Evolutionary conservation across 2,113 vertebrate genomes (phyloP).

Genomic region (Pipa parva): DNA sequence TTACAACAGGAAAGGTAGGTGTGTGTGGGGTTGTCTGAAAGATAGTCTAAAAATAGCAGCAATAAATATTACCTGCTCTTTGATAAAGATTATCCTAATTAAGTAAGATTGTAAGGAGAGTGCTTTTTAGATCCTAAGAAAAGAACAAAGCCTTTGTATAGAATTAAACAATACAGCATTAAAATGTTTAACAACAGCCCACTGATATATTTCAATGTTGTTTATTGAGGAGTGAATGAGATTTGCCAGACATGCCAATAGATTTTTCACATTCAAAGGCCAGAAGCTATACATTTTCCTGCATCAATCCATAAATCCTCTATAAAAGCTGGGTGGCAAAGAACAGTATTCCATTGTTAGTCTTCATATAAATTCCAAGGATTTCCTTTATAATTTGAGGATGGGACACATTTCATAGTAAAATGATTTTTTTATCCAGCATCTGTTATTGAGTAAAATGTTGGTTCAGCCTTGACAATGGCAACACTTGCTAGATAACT

Average conservation of each 20-base stretch:
- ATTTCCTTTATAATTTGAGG: constrained; percentile 52
- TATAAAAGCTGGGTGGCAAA: constrained; percentile 47
- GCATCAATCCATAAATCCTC: constrained; percentile 56
- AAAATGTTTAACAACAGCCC: constrained; percentile 60
- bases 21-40: too few relatives aligned
- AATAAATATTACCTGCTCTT: too few relatives aligned
- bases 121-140: too few relatives aligned
- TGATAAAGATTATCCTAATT: too few relatives aligned
- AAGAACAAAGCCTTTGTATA: too few relatives aligned
- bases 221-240: constrained; percentile 76
- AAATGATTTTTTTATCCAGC: constrained; percentile 57
- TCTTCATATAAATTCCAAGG: constrained; percentile 53
- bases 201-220: constrained; percentile 64
- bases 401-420: constrained; percentile 56
- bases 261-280: constrained; percentile 74
- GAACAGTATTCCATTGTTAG: constrained; percentile 50
- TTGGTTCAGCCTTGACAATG: constrained; percentile 18
- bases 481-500: constrained; percentile 16
- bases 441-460: constrained; percentile 42
- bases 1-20: too few relatives aligned
- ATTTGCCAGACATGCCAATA: constrained; percentile 71
- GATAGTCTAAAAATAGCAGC: too few relatives aligned
- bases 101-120: too few relatives aligned
- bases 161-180: constrained; percentile 62
- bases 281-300: constrained; percentile 61